Evolutionary conservation across 1,140 invertebrate species (phyloP).

Genomic region (Tetramorium parvispinum): DNA sequence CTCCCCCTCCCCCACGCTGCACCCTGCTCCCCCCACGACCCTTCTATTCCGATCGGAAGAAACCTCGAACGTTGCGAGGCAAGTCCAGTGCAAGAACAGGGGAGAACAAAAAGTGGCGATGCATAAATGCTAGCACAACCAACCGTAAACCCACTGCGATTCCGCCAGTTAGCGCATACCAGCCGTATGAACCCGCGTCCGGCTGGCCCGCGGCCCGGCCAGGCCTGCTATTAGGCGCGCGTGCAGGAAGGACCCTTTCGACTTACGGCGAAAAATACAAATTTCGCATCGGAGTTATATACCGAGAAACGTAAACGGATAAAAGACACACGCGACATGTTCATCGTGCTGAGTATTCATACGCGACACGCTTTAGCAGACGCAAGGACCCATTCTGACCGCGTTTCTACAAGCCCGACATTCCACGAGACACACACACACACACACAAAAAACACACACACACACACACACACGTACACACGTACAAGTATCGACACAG

Average conservation of each 20-base stretch:
- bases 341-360: conserved; percentile 54
- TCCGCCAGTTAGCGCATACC: conserved; percentile 64
- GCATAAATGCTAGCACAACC: conserved; percentile 39
- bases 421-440: conserved; percentile 15
- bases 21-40: conserved; percentile 13
- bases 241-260: conserved; percentile 55
- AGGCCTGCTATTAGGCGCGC: conserved; percentile 38
- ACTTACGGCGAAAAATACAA: conserved; percentile 47
- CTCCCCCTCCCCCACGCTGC: too few species aligned
- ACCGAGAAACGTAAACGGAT: conserved; percentile 63
- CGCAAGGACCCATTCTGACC: conserved; percentile 38
- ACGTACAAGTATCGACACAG: not conserved
- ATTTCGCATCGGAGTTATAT: conserved; percentile 59
- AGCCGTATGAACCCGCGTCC: conserved; percentile 62
- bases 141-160: conserved; percentile 63
- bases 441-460: too few species aligned
- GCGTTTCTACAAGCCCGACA: conserved; percentile 31
- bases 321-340: conserved; percentile 56
- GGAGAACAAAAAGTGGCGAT: conserved; percentile 18
- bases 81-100: conserved; percentile 44
- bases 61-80: conserved; percentile 61
- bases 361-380: conserved; percentile 42
- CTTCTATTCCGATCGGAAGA: conserved; percentile 60
- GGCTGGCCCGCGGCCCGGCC: conserved; percentile 56
- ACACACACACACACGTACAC: not conserved